Conservation (phyloP, 2,113 vertebrate species). For the Erythrocebus patas region DNA sequence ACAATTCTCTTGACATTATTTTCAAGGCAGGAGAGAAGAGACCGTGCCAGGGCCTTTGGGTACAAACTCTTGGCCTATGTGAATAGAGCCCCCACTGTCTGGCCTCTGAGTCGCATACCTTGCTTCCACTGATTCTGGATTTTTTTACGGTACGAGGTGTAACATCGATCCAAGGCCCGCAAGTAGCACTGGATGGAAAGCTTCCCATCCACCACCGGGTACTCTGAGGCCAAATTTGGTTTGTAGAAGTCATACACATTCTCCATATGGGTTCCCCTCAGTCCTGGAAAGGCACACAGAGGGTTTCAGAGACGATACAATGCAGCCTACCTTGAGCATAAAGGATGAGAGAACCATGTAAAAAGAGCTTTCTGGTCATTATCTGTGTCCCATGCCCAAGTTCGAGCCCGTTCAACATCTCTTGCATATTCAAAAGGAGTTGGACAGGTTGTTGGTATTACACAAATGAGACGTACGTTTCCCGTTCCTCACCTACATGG, state of each 20-base stretch:
- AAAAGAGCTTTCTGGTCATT: not conserved
- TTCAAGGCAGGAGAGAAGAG: not conserved
- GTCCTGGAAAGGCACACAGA: constrained; percentile 69
- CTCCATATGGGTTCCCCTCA: constrained; percentile 87
- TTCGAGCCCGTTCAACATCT: not conserved
- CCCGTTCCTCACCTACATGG: not conserved
- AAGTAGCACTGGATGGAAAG: constrained; percentile 86
- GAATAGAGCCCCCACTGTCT: not conserved
- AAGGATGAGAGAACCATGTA: accelerated
- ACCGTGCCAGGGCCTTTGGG: not conserved
- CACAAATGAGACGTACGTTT: not conserved
- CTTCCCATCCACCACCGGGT: constrained; percentile 83
- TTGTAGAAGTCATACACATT: constrained; percentile 87
- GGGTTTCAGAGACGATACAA: not conserved
- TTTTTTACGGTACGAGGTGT: constrained; percentile 79
- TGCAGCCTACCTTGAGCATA: accelerated
- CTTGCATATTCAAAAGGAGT: not conserved
- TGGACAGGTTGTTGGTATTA: not conserved
- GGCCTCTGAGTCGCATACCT: constrained; percentile 65
- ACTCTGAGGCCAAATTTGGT: constrained; percentile 81
- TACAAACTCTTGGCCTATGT: not conserved
- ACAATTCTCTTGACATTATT: not conserved
- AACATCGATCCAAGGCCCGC: constrained; percentile 83
- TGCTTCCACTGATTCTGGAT: constrained; percentile 81
- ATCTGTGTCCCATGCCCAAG: not conserved